Conservation (phyloP, 2,797 vertebrate genomes). For the Onychomys leucogaster region DNA sequence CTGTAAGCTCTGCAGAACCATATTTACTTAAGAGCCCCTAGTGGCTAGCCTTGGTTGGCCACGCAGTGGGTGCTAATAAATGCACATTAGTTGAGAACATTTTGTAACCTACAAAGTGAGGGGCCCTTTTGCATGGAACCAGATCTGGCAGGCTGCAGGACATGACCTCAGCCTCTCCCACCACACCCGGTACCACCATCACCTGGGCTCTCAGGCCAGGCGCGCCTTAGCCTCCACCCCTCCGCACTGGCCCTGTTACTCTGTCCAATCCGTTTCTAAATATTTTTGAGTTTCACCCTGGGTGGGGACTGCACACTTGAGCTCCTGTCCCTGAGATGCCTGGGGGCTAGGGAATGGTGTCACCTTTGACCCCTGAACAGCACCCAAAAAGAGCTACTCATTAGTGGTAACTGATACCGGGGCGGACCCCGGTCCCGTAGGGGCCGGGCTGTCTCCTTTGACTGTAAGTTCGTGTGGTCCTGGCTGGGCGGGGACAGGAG, state of each 20-base stretch:
- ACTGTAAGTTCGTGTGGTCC: neutral
- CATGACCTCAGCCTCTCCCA: neutral
- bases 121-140: neutral
- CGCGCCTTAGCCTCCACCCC: neutral
- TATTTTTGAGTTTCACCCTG: slow-evolving; percentile 52
- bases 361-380: neutral
- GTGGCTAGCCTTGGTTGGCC: neutral
- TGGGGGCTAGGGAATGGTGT: neutral
- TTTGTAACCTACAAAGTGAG: neutral
- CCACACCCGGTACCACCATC: neutral
- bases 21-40: neutral
- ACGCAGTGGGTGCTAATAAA: neutral
- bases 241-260: neutral
- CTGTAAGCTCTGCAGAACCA: neutral
- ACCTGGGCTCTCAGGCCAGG: neutral
- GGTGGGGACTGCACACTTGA: neutral
- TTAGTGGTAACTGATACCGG: neutral
- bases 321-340: neutral
- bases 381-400: neutral
- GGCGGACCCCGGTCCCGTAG: neutral
- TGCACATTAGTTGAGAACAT: slow-evolving; percentile 2
- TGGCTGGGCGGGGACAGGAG: slow-evolving; percentile 3
- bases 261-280: slow-evolving; percentile 13
- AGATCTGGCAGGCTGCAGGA: neutral
- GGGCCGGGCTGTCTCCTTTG: neutral